Conservation (phyloP, 2,113 vertebrate genomes). For the Rhizomys pruinosus region DNA sequence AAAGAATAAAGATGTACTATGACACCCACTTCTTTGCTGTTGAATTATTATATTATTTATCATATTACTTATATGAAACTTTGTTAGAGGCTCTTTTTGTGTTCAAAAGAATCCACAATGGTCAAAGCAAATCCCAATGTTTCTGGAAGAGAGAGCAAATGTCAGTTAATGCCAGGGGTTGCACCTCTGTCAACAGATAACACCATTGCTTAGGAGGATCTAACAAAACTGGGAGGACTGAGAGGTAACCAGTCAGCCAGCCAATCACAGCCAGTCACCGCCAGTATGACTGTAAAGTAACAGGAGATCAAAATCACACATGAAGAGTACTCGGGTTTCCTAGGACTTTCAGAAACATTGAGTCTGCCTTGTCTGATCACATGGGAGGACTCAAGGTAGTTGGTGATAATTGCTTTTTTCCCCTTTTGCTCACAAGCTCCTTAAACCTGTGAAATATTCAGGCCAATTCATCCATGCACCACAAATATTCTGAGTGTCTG, state of each 20-base stretch:
- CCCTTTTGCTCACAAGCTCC: neutral
- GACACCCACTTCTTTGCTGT: neutral
- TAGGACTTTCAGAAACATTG: neutral
- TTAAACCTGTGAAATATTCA: neutral
- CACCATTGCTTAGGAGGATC: neutral
- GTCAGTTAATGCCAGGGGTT: neutral
- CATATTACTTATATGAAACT: neutral
- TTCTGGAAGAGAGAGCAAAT: neutral
- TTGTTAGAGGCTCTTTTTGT: neutral
- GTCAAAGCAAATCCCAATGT: neutral
- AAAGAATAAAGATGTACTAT: neutral
- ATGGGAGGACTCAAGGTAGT: neutral
- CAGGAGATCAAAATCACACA: neutral
- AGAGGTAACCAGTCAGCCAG: neutral
- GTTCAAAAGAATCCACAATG: neutral
- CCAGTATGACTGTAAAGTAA: neutral
- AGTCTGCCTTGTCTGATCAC: neutral
- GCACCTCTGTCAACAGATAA: neutral
- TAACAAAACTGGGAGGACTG: neutral
- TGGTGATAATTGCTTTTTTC: neutral
- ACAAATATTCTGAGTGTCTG: neutral
- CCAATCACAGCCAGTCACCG: neutral
- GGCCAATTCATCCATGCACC: neutral
- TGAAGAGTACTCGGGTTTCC: neutral
- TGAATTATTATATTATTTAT: neutral